Evolutionary conservation across 1,140 invertebrate genomes (phyloP).

Genomic region (Pinna nobilis): DNA sequence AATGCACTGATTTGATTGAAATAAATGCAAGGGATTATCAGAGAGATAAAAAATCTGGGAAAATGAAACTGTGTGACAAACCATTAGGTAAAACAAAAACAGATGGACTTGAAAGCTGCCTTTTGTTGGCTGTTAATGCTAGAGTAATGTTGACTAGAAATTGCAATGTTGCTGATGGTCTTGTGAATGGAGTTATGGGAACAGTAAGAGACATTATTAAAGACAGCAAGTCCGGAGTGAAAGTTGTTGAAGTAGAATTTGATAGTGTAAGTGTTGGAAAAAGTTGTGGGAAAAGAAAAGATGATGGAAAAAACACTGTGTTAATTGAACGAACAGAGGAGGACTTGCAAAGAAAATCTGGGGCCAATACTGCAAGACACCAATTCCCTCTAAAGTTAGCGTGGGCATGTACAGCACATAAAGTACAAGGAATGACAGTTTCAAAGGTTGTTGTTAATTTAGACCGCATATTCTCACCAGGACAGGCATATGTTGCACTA

Average conservation of each 20-base stretch:
- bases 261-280: not conserved
- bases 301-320: not conserved
- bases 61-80: not conserved
- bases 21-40: not conserved
- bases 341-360: not conserved
- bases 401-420: constrained; percentile 37
- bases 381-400: constrained; percentile 20
- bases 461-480: constrained; percentile 12
- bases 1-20: constrained; percentile 1
- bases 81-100: not conserved
- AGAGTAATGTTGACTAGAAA: constrained; percentile 7
- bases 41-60: constrained; percentile 13
- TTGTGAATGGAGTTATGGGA: constrained; percentile 30
- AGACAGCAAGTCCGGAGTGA: not conserved
- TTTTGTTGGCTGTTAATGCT: not conserved
- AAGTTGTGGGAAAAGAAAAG: not conserved
- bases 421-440: constrained; percentile 28
- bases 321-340: not conserved
- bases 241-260: not conserved
- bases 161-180: constrained; percentile 17
- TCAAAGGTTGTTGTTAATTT: constrained; percentile 23
- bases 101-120: not conserved
- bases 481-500: constrained; percentile 21
- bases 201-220: constrained; percentile 9
- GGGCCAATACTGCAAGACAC: not conserved